Percentiles rank a stretch among this genome's conserved stretches.
These are phyloP conservation scores for Heterochromis multidens DNA, from an alignment of 2,113 vertebrate genomes.

Conservation along the genomic window DNA sequence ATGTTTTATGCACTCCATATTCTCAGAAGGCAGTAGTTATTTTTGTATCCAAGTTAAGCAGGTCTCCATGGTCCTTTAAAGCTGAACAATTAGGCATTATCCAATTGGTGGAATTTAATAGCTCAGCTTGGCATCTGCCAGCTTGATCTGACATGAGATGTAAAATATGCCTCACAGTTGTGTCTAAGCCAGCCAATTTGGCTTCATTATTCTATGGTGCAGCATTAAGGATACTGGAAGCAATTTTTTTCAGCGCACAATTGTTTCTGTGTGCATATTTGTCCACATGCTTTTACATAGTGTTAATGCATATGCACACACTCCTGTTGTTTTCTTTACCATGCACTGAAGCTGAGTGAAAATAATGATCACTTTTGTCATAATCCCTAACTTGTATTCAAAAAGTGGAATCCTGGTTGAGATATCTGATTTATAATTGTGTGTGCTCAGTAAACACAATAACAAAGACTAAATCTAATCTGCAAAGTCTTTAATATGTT, in stretches of 20 bases:
- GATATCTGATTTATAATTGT: not conserved
- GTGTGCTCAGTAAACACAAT: not conserved
- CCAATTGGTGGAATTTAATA: conserved; percentile 55
- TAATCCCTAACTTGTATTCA: conserved; percentile 16
- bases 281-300: not conserved
- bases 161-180: conserved; percentile 56
- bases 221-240: conserved; percentile 28
- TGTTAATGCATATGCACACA: not conserved
- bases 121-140: conserved; percentile 38
- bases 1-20: not conserved
- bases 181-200: conserved; percentile 46
- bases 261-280: conserved; percentile 16
- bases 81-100: conserved; percentile 50
- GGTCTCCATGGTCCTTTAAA: conserved; percentile 24
- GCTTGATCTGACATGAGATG: conserved; percentile 61
- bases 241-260: conserved; percentile 16
- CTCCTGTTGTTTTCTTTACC: not conserved
- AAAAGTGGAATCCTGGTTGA: not conserved
- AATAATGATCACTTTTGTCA: conserved; percentile 16
- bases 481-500: not conserved
- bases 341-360: conserved; percentile 3
- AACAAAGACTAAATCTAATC: not conserved
- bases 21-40: not conserved
- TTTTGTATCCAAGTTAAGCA: conserved; percentile 4
- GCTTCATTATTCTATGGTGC: conserved; percentile 22